Base-by-base conservation (phyloP, 2,888 invertebrate species). In the Ochlodes sylvanus region DNA sequence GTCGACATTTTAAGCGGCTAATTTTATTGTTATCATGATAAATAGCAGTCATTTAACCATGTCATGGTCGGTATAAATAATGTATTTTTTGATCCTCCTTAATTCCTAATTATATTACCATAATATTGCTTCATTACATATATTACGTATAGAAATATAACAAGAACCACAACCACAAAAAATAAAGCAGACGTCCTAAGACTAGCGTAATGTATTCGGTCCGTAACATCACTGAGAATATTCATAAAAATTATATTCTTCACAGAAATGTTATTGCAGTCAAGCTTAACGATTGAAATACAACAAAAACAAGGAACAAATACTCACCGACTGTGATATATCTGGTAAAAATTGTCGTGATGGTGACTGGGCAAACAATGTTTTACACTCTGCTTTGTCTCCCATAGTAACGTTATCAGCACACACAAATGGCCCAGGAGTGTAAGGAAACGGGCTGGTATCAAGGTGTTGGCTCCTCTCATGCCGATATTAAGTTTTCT, bases 371-470 rank as follows among this genome's bases (percentile, higher is more conserved):
- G 92, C 77, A 94, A 94, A 94, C 95, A 95, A 72, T 83, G 89
- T 76, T 82, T 90, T 77, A 88, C 89, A 81, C 90, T 94, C 94
- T 89, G 89, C 79, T 91, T 88, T 87, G 88, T 94, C 92, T 94
- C 94, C 95, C 96, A 96, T 94, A 96, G 87, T 75, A 96, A 90
- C 70, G 95, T 94, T 69, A 95, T 93, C 61, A 95, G 91, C 74
- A 97, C 94, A 69, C 95, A 94, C 65, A 96, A 91, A 87, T 97
- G 97, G 63, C 96, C 95, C 70, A 95, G 88, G 62, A 97, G 91
- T 70, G 95, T 94, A 73, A 97, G 87, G 87, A 97, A 97, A 75
- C 96, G 94, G 66, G 96, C 95, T 72, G 96, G 96, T 73, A 95
- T 94, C 69, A 95, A 79, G 55, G 80, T 93, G 83, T 82, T 86